Conservation (phyloP, 92 coral and sea anemone genomes). For the Plumapathes pennacea region DNA sequence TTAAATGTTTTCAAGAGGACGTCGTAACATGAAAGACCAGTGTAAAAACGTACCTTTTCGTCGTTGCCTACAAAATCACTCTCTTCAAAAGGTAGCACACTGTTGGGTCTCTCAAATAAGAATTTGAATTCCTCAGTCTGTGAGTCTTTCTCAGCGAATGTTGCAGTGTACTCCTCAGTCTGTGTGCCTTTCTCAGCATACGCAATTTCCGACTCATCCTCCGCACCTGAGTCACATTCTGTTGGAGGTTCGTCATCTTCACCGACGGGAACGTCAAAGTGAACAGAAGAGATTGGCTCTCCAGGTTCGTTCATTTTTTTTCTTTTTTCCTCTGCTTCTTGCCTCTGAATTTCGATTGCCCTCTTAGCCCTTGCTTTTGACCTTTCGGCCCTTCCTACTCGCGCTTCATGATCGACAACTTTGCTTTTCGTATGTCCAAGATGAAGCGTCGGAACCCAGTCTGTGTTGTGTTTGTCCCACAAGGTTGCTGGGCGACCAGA, state of each 20-base stretch:
- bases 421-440: conserved; percentile 16
- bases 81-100: background rate
- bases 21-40: conserved; percentile 5
- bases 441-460: conserved; percentile 47
- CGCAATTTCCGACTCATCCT: background rate
- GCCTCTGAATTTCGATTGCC: conserved; percentile 37
- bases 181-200: conserved; percentile 9
- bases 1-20: conserved; percentile 10
- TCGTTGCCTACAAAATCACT: background rate
- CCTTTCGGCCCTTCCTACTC: conserved; percentile 15
- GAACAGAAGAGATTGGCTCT: conserved; percentile 24
- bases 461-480: conserved; percentile 45
- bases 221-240: background rate
- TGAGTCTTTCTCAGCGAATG: conserved; percentile 27
- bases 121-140: conserved; percentile 34
- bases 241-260: background rate
- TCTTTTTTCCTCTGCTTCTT: conserved; percentile 36
- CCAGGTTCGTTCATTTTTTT: conserved; percentile 25
- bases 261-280: conserved; percentile 7
- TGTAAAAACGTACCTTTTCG: conserved; percentile 19
- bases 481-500: conserved; percentile 46
- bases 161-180: conserved; percentile 10
- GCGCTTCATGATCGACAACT: conserved; percentile 6
- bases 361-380: conserved; percentile 37
- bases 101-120: conserved; percentile 15